These are phyloP conservation scores for Melinaea menophilus DNA, from an alignment of 2,888 invertebrate genomes.

Conservation along the genomic window DNA sequence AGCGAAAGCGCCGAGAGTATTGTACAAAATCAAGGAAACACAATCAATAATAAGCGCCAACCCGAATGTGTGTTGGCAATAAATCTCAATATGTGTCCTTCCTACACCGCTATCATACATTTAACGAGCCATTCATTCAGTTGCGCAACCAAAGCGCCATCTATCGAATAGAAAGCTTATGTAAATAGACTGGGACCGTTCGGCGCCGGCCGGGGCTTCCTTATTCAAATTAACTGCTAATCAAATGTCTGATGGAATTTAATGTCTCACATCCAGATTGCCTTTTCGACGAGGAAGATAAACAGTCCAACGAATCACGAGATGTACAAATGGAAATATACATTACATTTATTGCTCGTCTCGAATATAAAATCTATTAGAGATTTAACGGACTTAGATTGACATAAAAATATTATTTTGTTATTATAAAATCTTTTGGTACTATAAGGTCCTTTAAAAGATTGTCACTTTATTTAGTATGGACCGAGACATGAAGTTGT, in stretches of 20 bases:
- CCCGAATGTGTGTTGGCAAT: constrained; percentile 10
- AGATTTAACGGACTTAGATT: no score
- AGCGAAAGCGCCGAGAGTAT: no score
- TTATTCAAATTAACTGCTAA: constrained; percentile 49
- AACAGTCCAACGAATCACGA: not conserved
- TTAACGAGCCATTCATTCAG: constrained; percentile 38
- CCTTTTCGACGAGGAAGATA: not conserved
- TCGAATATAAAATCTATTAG: no score
- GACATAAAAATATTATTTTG: no score
- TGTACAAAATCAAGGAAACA: not conserved
- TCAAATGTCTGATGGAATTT: constrained; percentile 23
- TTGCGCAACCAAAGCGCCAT: constrained; percentile 54
- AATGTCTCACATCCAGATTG: constrained; percentile 12
- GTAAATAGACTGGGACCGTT: constrained; percentile 53
- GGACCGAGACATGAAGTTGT: not conserved
- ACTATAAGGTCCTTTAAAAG: no score
- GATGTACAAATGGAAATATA: no score
- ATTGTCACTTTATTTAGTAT: not conserved
- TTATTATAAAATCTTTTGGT: no score
- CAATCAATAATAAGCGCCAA: constrained; percentile 4
- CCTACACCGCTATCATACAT: constrained; percentile 19
- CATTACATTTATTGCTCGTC: no score
- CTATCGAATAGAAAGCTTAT: constrained; percentile 69
- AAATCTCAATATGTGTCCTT: constrained; percentile 28
- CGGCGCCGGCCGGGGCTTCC: constrained; percentile 49